Evolutionary conservation across 2,888 invertebrate genomes (phyloP).

Genomic region (Conistra vaccinii): DNA sequence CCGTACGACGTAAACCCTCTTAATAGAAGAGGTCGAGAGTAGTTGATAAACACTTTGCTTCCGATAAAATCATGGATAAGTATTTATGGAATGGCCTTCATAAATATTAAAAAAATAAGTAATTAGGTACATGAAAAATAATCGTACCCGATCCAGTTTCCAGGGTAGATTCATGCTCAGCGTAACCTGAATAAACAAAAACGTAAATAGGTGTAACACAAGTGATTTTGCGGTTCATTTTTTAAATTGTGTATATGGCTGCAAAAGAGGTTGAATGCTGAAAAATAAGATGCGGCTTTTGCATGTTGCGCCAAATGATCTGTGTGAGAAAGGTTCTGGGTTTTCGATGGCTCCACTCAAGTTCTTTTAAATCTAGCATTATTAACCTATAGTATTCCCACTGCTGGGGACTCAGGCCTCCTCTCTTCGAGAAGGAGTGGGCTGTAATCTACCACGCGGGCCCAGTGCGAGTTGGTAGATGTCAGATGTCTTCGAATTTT

Average conservation of each 20-base stretch:
- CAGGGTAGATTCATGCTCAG: slow-evolving; percentile 54
- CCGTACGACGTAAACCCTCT: no score
- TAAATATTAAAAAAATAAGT: not conserved
- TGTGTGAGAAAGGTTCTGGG: not conserved
- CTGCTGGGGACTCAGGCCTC: no score
- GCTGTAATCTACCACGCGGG: no score
- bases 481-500: no score
- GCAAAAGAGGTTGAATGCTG: not conserved
- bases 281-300: not conserved
- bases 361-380: not conserved
- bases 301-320: not conserved
- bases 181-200: slow-evolving; percentile 48
- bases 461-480: no score
- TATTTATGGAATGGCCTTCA: not conserved
- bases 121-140: not conserved
- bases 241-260: not conserved
- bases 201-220: not conserved
- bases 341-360: not conserved
- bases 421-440: no score
- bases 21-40: not conserved
- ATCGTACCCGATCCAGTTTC: slow-evolving; percentile 64
- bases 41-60: not conserved
- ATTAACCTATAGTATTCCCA: no score
- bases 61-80: not conserved
- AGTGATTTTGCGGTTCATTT: not conserved